Percentiles rank a stretch among this genome's conserved stretches.
phyloP scores from a whole-genome alignment of 2,113 vertebrate species.

The Thalassarche chlororhynchos region DNA sequence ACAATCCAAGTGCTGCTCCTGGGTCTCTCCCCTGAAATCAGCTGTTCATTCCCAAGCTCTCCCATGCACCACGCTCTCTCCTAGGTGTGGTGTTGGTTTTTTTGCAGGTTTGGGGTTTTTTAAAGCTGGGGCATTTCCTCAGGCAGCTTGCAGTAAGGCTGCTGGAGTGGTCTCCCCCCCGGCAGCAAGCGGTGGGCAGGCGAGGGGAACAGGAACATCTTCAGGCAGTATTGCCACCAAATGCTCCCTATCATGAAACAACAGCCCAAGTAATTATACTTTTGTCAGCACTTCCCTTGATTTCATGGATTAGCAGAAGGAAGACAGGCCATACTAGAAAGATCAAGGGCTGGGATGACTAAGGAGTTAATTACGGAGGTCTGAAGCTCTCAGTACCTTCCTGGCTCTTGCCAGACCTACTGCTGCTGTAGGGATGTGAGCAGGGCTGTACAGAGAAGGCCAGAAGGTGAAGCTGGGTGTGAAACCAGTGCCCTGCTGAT shows the following conservation, averaged over 20 bases:
- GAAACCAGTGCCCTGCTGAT: background rate
- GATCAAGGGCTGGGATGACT: constrained; percentile 32
- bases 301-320: constrained; percentile 8
- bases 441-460: background rate
- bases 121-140: background rate
- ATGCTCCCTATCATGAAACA: background rate
- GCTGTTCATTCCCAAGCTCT: background rate
- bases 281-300: constrained; percentile 38
- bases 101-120: background rate
- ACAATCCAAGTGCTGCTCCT: background rate
- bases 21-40: background rate
- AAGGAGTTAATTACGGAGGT: constrained; percentile 13
- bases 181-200: background rate
- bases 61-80: rapidly evolving
- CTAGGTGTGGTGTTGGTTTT: background rate
- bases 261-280: background rate
- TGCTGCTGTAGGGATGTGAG: background rate
- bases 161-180: background rate
- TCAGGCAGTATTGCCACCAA: background rate
- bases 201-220: background rate
- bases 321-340: constrained; percentile 28
- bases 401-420: background rate
- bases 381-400: background rate
- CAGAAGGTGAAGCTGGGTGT: background rate
- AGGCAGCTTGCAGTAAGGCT: background rate